A percentile compares a stretch with the other conserved stretches of the same genome.
phyloP scores from a whole-genome alignment of 2,113 vertebrate species.

The Alligator mississippiensis region DNA sequence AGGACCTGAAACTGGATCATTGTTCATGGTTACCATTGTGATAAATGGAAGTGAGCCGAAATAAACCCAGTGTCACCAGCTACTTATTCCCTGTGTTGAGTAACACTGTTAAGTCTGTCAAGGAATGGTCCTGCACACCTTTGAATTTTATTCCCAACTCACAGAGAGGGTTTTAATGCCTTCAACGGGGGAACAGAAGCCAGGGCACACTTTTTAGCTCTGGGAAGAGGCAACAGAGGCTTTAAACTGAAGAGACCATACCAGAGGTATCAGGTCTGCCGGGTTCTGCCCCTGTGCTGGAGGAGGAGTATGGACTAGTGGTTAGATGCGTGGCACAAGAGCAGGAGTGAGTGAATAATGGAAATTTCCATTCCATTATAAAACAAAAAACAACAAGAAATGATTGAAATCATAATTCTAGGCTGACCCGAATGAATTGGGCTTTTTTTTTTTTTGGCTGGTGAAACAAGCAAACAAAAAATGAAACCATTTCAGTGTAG shows the following conservation, averaged over 20 bases:
- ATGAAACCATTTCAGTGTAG: too few relatives aligned
- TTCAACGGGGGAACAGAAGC: neutral
- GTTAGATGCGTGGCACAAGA: neutral
- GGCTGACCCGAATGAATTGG: accelerated
- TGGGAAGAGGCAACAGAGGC: neutral
- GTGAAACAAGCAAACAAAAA: accelerated
- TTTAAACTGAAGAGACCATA: neutral
- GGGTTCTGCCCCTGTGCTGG: neutral
- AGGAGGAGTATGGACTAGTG: conserved; percentile 5
- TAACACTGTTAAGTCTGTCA: accelerated
- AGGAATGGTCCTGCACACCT: accelerated
- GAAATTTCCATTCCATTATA: too few relatives aligned
- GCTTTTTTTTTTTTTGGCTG: neutral
- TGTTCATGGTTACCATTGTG: accelerated
- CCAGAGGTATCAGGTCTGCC: neutral
- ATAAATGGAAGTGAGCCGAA: neutral
- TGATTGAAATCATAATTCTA: too few relatives aligned
- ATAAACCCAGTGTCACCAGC: neutral
- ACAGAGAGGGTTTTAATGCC: neutral
- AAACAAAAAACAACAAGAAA: too few relatives aligned
- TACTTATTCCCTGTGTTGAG: accelerated
- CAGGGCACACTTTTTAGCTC: neutral
- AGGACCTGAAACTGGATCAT: neutral
- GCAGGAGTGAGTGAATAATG: neutral
- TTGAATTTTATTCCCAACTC: accelerated